Evolutionary conservation across 2,888 invertebrate genomes (phyloP), one percentile per base, ranked within the genome.

Genomic region (Tanypteryx hageni): DNA sequence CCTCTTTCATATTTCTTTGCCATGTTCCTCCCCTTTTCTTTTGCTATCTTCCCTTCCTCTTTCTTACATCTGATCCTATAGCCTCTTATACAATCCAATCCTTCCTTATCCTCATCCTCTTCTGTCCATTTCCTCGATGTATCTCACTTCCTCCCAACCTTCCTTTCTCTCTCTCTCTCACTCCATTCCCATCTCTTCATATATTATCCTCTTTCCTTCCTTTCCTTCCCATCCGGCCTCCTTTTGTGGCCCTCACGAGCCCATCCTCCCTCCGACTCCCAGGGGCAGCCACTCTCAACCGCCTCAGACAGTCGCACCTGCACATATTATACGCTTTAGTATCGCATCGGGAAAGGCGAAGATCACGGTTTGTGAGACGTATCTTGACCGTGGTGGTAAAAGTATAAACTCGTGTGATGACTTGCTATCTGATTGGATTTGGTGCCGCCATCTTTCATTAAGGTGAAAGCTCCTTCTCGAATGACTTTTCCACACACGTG

Each of bases 341-440:
- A n/a, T 68, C 68, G 18, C 68, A 22, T 68, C 18, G 68, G 68
- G 68, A 18, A 18, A 22, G 68, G 22, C 18, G 22, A 68, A 68
- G 68, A 68, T 18, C 68, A 68, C 68, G 22, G 68, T 22, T 68
- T 22, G 9, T 22, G 68, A 68, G 68, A 68, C 68, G 44, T 68
- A 68, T 68, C 68, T 68, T 68, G 68, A 68, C 68, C 22, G 22
- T 18, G 68, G 68, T 68, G 68, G 68, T 68, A 68, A 68, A 68
- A 68, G 22, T 68, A 68, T 68, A 68, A 68, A 68, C n/a, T 68
- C 68, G n/a, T 22, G 68, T 22, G 68, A 68, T 68, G 68, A 68
- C 68, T 68, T 68, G 68, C 68, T 68, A 68, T 68, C 68, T 68
- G 68, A 68, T 68, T 68, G 22, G 68, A 68, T 68, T 68, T 22